These are phyloP conservation scores for Phrynosoma blainvillii DNA, from an alignment of 2,113 vertebrate genomes.

Conservation along the genomic window DNA sequence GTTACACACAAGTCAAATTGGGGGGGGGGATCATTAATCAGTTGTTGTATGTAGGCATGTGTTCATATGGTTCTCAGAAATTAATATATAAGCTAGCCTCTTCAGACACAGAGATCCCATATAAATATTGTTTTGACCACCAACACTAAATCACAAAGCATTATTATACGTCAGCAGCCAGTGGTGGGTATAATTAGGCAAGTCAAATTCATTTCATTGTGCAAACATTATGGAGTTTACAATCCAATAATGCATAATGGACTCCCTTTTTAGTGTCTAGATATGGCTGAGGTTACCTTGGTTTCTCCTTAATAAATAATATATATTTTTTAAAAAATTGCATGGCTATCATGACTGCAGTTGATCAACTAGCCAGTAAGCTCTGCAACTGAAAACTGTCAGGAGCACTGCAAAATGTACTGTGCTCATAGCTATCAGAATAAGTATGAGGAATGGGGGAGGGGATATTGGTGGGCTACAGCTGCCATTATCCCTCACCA, in stretches of 20 bases:
- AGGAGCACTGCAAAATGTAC: background rate
- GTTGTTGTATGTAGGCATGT: background rate
- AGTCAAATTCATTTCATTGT: constrained; percentile 20
- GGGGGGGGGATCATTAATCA: accelerated
- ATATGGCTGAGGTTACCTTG: background rate
- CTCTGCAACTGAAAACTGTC: background rate
- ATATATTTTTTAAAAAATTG: background rate
- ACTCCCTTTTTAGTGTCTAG: background rate
- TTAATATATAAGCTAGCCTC: background rate
- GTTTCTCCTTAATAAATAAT: background rate
- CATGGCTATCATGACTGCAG: background rate
- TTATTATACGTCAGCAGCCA: constrained; percentile 26
- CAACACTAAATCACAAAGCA: background rate
- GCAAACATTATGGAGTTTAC: constrained; percentile 13
- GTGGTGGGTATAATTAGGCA: constrained; percentile 16
- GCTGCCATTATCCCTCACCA: too few relatives aligned
- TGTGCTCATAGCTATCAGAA: background rate
- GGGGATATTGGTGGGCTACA: too few relatives aligned
- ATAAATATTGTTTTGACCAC: background rate
- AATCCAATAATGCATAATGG: constrained; percentile 2
- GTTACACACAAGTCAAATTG: background rate
- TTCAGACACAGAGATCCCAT: background rate
- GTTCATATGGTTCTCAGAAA: background rate
- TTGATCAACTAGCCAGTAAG: background rate
- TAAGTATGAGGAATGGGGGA: background rate